Evolutionary conservation across 2,113 vertebrate species (phyloP), one percentile per base, ranked within the genome.

Genomic region (Bujurquina vittata): DNA sequence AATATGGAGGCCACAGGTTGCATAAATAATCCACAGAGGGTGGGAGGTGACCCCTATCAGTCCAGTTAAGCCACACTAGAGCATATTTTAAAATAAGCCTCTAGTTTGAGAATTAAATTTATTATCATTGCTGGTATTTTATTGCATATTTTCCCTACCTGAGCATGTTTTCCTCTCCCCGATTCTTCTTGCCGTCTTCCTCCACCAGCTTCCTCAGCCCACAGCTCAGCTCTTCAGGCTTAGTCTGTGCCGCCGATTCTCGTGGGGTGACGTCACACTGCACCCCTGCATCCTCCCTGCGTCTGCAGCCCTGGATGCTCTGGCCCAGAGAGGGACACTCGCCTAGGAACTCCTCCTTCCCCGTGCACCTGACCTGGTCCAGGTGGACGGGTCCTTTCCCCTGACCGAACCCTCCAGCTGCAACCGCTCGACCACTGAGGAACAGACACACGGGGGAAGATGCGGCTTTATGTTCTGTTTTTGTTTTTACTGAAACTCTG

Each of bases 321-420:
- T 90, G 94, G 12, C 94, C 93, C 17, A 95, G 92, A 15, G 95
- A 93, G 6, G 95, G 95, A 67, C 91, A 96, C 88, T 93, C 93
- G 4, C 97, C 97, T 37, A 97, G 93, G 46, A 93, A 95, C 84
- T 97, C 94, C 93, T 98, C 97, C 1, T 92, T 95, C 58, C 97
- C 97, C 0, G 94, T 96, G 93, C 97, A 98, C 86, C 96, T 95
- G 77, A 98, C n/a, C 5, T 95, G 95, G 90, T 96, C 93, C 88
- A 97, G 92, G 89, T 97, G 97, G 84, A 97, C 93, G 33, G 96
- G 96, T 5, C 96, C 96, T 2, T 95, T 96, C 2, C 96, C 96
- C 91, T 96, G 96, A 0, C 97, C 96, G 75, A 96, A 97, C 78
- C 96, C 96, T 46, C 95, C 92, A 74, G 95, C 94, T n/a, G 95